Evolutionary conservation across 2,888 invertebrate genomes (phyloP), one percentile per base, ranked within the genome.

Genomic region (Nezara viridula): DNA sequence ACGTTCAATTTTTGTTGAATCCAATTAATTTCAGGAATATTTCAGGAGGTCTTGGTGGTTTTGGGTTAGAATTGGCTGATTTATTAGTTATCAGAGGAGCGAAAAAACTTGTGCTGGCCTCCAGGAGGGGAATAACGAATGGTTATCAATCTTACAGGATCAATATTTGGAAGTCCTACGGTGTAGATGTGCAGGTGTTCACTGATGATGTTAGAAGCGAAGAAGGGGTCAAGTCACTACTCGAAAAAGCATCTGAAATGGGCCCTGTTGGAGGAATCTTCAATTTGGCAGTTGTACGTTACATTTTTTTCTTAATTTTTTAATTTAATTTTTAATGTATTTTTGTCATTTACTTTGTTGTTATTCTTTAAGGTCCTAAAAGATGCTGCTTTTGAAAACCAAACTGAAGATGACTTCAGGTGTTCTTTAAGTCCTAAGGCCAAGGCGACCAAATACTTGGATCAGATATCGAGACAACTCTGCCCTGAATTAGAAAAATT

Each of bases 181-280:
- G 96, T 0, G 95, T 95, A 0, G 93, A 94, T 3, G 94, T 98
- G 0, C 92, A 94, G 37, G 94, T 98, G 0, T 96, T 96, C 2
- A 95, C 95, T 0, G 94, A 94, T 21, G 96, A 98, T 92, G 95
- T 96, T 14, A 95, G 96, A 0, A 96, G 95, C 0, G 93, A 94
- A 86, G 93, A 94, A 10, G 97, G 97, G 0, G 97, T 97, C 90
- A 94, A 94, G 89, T 92, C 93, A n/a, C 94, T 98, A 91, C 92
- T 98, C 0, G 93, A 94, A 88, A 94, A 95, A 92, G 95, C 97
- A 0, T 93, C 93, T 52, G 91, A 94, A 0, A 92, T 96, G 91
- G 97, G 96, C 0, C 95, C 95, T 2, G 95, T 98, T 24, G 96
- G 96, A 44, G 98, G 96, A 37, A 96, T 98, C 87, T 98, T 98